Percentiles rank a stretch among this genome's conserved stretches.
These are phyloP conservation scores for Thalassoma bifasciatum DNA, from an alignment of 2,113 vertebrate genomes.

Conservation along the genomic window DNA sequence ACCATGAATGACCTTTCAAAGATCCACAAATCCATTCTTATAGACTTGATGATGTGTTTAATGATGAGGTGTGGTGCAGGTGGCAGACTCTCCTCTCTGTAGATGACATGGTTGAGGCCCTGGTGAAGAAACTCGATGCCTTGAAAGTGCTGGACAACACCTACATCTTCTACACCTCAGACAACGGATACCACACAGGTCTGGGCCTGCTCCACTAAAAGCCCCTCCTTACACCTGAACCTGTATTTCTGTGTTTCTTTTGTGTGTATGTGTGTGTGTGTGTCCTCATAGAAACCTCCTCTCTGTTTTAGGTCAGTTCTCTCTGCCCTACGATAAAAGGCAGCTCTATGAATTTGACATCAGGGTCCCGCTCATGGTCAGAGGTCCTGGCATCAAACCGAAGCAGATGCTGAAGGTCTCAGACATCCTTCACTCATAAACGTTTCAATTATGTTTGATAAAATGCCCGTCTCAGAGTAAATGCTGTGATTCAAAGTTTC, in stretches of 20 bases:
- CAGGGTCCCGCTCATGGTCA: slow-evolving; percentile 82
- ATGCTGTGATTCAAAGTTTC: not conserved
- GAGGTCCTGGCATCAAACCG: slow-evolving; percentile 83
- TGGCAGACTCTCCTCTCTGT: slow-evolving; percentile 86
- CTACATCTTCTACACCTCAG: slow-evolving; percentile 85
- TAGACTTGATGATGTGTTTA: no score
- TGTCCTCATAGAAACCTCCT: not conserved
- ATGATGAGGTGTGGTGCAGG: slow-evolving; percentile 51
- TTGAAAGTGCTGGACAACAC: slow-evolving; percentile 82
- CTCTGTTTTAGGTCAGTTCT: slow-evolving; percentile 83
- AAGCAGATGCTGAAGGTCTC: slow-evolving; percentile 79
- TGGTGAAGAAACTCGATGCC: slow-evolving; percentile 81
- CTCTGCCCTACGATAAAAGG: slow-evolving; percentile 85
- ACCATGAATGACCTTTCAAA: no score
- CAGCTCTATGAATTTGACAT: slow-evolving; percentile 88
- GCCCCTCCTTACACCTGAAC: not conserved
- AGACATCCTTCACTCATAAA: not conserved
- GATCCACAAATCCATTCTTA: no score
- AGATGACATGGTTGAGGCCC: slow-evolving; percentile 84
- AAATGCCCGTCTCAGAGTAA: no score
- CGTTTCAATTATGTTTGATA: no score
- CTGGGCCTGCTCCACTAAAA: not conserved
- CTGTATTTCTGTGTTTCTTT: not conserved
- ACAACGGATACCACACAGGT: slow-evolving; percentile 88
- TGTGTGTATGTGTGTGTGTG: no score